Percentiles rank a stretch among this genome's conserved stretches.
These are phyloP conservation scores for Sebastes iracundus DNA, from an alignment of 2,797 vertebrate species.

Conservation along the genomic window DNA sequence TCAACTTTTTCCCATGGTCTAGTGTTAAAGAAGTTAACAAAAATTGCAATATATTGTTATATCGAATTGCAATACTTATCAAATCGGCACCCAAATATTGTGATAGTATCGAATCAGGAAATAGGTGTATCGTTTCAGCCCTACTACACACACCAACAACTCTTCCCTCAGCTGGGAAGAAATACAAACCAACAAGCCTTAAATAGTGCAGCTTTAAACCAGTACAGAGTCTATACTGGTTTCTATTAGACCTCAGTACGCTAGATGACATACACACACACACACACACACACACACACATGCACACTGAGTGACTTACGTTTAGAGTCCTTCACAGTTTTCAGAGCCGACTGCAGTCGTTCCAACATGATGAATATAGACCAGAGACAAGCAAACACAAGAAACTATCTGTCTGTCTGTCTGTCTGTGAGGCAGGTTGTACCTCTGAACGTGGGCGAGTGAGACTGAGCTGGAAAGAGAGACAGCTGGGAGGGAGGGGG, in stretches of 20 bases:
- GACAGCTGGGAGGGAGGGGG: slow-evolving; percentile 14
- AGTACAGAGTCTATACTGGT: neutral
- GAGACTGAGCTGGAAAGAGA: slow-evolving; percentile 15
- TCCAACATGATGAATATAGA: slow-evolving; percentile 75
- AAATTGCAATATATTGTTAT: no score
- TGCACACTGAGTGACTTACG: slow-evolving; percentile 62
- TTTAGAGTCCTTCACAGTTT: slow-evolving; percentile 80
- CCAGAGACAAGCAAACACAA: neutral
- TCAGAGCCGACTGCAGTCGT: slow-evolving; percentile 81
- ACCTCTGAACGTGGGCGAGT: slow-evolving; percentile 8
- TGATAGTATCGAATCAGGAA: no score
- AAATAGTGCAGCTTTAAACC: neutral
- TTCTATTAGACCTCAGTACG: no score
- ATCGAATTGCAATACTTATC: no score
- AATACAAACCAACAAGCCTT: neutral
- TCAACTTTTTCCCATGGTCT: no score
- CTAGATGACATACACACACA: neutral
- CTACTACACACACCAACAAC: no score
- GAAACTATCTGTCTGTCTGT: neutral
- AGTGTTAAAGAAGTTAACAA: no score
- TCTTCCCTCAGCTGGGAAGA: no score
- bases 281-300: neutral
- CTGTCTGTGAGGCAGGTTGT: slow-evolving; percentile 6
- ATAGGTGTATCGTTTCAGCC: no score
- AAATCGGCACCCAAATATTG: no score